Base-by-base conservation (phyloP, 2,113 vertebrate genomes). In the Trichomycterus rosablanca region DNA sequence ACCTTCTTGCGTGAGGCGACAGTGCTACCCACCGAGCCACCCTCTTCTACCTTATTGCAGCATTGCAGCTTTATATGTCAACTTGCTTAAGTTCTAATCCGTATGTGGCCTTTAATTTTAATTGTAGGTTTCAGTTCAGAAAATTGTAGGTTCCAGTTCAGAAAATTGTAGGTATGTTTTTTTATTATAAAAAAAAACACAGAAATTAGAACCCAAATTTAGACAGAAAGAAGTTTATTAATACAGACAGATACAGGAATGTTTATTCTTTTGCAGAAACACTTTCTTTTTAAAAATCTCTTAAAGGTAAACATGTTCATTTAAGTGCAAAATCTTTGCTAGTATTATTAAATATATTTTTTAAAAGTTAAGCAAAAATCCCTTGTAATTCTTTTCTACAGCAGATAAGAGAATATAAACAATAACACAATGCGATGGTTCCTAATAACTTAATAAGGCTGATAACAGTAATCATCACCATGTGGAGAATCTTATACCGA, bases 281-380 rank as follows among this genome's bases (percentile, higher is more conserved):
- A 82, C 58, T 65, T 74, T 75, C 50, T 77, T 68, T 20, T 32
- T 54, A 83, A 74, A 78, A 79, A 79, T 76, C 68, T 68, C 70
- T 83, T 43, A 69, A 66, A 80, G 78, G 78, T 84, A 81, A 83
- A 76, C 66, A n/a, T n/a, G 68, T 82, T 65, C 52, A 65, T 81
- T 85, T 85, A 89, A 89, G 87, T 89, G 86, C 87, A 89, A 89
- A 89, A 83, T 77, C 76, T 81, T 82, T 84, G 84, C 85, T 85
- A 84, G 78, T 75, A 46, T 80, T 74, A 76, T 77, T 83, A 77
- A 77, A 80, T 81, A 61, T 76, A 61, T 74, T 75, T 81, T 42
- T 30, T 14, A 79, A 80, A 66, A 71, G 59, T 76, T 77, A 30
- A 76, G 62, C 72, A 73, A 70, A n/a, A 74, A 74, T 83, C 79